Evolutionary conservation across 2,113 vertebrate genomes (phyloP).

Genomic region (Cephalopholis sonnerati): DNA sequence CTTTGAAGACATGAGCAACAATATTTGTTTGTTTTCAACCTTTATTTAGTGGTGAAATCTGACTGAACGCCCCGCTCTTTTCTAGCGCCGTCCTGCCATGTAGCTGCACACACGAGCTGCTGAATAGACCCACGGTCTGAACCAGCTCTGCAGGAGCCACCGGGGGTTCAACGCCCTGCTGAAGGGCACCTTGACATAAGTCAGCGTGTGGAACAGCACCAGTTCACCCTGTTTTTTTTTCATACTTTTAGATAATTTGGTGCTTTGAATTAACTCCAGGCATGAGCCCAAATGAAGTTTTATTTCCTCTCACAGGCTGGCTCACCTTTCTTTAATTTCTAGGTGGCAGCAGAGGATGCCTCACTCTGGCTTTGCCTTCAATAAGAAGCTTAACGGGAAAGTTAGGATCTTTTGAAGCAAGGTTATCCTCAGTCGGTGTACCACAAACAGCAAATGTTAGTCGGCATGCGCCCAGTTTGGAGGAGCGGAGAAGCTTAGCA

Average conservation of each 20-base stretch:
- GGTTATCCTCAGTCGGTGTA: no score
- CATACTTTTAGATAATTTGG: neutral
- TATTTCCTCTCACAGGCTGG: neutral
- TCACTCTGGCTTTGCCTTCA: neutral
- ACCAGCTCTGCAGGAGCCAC: constrained; percentile 22
- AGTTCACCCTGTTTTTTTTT: neutral
- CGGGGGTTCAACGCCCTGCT: constrained; percentile 5
- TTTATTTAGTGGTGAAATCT: neutral
- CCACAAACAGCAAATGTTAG: no score
- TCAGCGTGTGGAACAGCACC: constrained; percentile 1
- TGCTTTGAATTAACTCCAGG: neutral
- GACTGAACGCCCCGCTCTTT: neutral
- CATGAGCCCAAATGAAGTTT: neutral
- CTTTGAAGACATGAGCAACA: neutral
- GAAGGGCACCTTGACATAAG: constrained; percentile 52
- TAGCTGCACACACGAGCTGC: no score
- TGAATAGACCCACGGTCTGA: neutral
- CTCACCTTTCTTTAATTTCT: neutral
- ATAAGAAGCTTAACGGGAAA: no score
- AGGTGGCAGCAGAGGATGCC: no score
- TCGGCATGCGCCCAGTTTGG: no score
- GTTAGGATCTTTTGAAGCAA: no score
- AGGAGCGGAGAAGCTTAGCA: no score
- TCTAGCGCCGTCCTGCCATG: neutral
- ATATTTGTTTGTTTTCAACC: neutral